A percentile compares a stretch with the other conserved stretches of the same genome.
Conservation (phyloP, 2,888 invertebrate genomes). For the Loripinus fragilis region DNA sequence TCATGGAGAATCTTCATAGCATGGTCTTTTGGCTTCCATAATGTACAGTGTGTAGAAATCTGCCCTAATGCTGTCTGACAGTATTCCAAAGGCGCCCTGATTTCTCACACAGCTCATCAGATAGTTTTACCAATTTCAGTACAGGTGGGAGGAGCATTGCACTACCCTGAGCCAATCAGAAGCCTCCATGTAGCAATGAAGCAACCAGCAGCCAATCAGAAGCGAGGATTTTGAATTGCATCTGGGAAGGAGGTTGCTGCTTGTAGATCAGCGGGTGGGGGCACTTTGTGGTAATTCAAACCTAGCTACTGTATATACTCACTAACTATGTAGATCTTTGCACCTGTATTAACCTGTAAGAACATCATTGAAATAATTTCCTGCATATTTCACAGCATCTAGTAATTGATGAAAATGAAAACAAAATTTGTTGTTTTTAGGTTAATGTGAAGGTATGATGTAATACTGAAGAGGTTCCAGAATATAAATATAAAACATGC, state of each 20-base stretch:
- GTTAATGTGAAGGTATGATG: too few relatives aligned
- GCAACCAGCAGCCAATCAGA: constrained; percentile 59
- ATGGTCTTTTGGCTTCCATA: constrained; percentile 16
- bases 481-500: too few relatives aligned
- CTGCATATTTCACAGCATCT: neutral
- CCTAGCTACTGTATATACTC: constrained; percentile 14
- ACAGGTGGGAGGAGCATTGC: constrained; percentile 69
- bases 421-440: too few relatives aligned
- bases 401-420: too few relatives aligned
- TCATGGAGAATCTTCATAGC: constrained; percentile 8
- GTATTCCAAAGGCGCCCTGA: constrained; percentile 50
- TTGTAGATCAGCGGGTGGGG: constrained; percentile 25
- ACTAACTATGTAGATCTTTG: neutral
- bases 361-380: constrained; percentile 4
- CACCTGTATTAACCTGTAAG: neutral
- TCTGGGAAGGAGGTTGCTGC: constrained; percentile 60
- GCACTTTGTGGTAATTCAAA: constrained; percentile 27
- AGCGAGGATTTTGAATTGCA: constrained; percentile 60
- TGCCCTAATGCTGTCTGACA: constrained; percentile 65
- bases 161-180: constrained; percentile 71
- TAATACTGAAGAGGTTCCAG: too few relatives aligned
- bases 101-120: constrained; percentile 63
- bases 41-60: constrained; percentile 53
- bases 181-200: constrained; percentile 53
- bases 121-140: constrained; percentile 80